Conservation (phyloP, 2,888 invertebrate genomes). For the Nymphalis urticae region DNA sequence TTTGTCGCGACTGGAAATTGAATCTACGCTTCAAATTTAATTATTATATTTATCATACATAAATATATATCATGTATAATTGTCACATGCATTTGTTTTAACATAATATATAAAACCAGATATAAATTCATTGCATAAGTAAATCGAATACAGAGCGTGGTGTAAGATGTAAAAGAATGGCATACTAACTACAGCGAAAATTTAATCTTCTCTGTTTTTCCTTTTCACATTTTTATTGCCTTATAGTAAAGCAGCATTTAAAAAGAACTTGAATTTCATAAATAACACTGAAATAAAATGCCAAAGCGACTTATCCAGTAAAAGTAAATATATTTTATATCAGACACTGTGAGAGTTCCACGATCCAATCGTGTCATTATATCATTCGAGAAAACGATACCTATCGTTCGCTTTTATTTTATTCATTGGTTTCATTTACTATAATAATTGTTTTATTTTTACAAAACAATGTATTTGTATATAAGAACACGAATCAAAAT, state of each 20-base stretch:
- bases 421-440: background rate
- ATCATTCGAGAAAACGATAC: constrained; percentile 18
- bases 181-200: background rate
- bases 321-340: background rate
- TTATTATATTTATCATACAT: too few species aligned
- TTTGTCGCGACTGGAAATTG: too few species aligned
- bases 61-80: too few species aligned
- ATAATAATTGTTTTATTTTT: background rate
- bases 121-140: background rate
- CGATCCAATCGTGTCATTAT: constrained; percentile 19
- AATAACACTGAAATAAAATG: background rate
- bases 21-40: too few species aligned
- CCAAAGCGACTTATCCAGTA: background rate
- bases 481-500: too few species aligned
- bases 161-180: background rate
- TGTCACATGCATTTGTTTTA: background rate
- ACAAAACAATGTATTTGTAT: background rate
- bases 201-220: background rate
- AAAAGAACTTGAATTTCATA: background rate
- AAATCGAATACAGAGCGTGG: background rate
- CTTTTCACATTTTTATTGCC: background rate
- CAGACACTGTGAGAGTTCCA: background rate
- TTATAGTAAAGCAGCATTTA: background rate
- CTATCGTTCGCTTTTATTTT: constrained; percentile 1
- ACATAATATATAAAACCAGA: background rate